Conservation (phyloP, 2,888 invertebrate species). For the Nyleta sp. region DNA sequence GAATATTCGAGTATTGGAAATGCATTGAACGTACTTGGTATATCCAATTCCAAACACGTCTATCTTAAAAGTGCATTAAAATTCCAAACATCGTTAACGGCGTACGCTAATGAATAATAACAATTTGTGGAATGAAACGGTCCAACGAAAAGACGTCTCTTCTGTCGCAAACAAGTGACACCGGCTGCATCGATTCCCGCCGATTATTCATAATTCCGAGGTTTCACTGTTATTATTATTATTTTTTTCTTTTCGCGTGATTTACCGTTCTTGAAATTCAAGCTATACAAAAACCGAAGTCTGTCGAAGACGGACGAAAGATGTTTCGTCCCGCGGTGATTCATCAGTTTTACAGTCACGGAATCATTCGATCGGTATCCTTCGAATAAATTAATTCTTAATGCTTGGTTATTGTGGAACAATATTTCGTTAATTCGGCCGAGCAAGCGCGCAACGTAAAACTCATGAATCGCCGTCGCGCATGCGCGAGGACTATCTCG, state of each 20-base stretch:
- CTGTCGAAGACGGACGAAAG: background rate
- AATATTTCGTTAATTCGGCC: background rate
- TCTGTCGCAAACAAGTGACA: background rate
- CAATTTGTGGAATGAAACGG: constrained; percentile 24
- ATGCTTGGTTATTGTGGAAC: background rate
- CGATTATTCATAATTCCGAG: too few species aligned
- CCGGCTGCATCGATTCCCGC: background rate
- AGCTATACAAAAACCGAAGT: background rate
- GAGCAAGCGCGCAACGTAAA: too few species aligned
- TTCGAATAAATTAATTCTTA: background rate
- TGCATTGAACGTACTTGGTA: too few species aligned
- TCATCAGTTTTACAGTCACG: constrained; percentile 5
- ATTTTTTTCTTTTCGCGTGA: background rate
- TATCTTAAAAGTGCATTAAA: too few species aligned
- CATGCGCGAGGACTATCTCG: constrained; percentile 14
- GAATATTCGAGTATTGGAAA: too few species aligned
- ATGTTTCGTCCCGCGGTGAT: background rate
- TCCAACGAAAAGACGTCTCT: too few species aligned
- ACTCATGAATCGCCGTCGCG: too few species aligned
- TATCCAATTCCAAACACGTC: too few species aligned
- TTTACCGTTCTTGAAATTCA: background rate
- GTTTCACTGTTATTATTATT: background rate
- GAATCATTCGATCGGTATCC: background rate
- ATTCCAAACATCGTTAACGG: too few species aligned
- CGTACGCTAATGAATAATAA: too few species aligned